These are phyloP conservation scores for Taxidea taxus DNA, from an alignment of 2,113 vertebrate species.

Conservation along the genomic window DNA sequence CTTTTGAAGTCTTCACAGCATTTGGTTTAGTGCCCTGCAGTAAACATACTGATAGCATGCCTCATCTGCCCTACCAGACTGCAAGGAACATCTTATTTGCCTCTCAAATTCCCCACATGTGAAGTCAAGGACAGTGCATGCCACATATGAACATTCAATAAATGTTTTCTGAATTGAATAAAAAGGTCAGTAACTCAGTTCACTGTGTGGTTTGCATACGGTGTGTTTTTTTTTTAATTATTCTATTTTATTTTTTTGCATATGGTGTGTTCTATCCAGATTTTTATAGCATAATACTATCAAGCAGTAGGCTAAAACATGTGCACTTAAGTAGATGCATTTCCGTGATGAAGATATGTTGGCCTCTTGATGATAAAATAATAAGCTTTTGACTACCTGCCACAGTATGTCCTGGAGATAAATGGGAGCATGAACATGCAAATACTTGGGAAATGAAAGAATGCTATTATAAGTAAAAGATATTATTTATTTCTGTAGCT, in stretches of 20 bases:
- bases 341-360: not conserved
- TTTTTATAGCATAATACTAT: not conserved
- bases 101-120: not conserved
- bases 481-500: not conserved
- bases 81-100: not conserved
- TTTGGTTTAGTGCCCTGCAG: not conserved
- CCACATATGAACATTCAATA: not conserved
- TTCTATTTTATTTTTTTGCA: not conserved
- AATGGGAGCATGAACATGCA: not conserved
- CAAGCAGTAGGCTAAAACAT: not conserved
- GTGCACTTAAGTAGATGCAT: not conserved
- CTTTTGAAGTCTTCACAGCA: not conserved
- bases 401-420: not conserved
- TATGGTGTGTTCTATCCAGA: not conserved
- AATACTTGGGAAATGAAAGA: not conserved
- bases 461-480: not conserved
- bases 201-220: not conserved
- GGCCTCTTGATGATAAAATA: not conserved
- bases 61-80: not conserved
- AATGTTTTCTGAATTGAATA: not conserved
- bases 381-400: not conserved
- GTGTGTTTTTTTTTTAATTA: not conserved
- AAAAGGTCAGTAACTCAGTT: not conserved
- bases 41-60: not conserved
- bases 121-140: not conserved